Evolutionary conservation across 2,888 invertebrate species (phyloP).

Genomic region (Slavum lentiscoides): DNA sequence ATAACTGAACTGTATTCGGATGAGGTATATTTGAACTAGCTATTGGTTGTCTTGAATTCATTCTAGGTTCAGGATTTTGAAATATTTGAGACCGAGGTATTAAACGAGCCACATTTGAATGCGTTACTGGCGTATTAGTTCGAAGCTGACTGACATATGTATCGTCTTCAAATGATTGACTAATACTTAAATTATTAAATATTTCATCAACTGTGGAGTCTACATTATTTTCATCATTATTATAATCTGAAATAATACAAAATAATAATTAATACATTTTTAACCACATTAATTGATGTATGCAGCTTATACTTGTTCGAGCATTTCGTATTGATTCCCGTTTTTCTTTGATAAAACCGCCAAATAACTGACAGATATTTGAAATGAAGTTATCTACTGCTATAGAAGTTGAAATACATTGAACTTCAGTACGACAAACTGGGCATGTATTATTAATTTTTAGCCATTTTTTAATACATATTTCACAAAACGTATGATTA

Average conservation of each 20-base stretch:
- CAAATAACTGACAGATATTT: slow-evolving; percentile 29
- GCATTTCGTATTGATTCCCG: slow-evolving; percentile 27
- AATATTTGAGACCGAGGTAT: background rate
- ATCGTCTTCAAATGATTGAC: slow-evolving; percentile 14
- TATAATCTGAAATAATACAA: slow-evolving; percentile 13
- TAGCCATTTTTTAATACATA: slow-evolving; percentile 33
- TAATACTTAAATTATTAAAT: slow-evolving; percentile 12
- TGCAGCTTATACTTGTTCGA: background rate
- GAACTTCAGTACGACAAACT: slow-evolving; percentile 18
- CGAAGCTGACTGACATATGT: slow-evolving; percentile 11
- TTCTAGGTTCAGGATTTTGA: background rate
- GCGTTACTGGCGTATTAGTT: background rate
- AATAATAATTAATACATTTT: too few relatives aligned
- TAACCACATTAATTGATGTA: background rate
- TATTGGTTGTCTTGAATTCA: slow-evolving; percentile 1
- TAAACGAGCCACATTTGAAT: slow-evolving; percentile 26
- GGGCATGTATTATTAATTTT: slow-evolving; percentile 37
- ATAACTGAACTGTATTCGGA: slow-evolving; percentile 7
- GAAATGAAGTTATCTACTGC: slow-evolving; percentile 37
- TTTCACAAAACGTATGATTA: slow-evolving; percentile 41
- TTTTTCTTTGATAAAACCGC: slow-evolving; percentile 20
- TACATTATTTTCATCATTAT: too few relatives aligned
- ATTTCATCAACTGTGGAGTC: background rate
- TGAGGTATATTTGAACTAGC: background rate
- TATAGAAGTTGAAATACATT: slow-evolving; percentile 22